phyloP scores from a whole-genome alignment of 1,140 invertebrate species.

The Drosophila athabasca region DNA sequence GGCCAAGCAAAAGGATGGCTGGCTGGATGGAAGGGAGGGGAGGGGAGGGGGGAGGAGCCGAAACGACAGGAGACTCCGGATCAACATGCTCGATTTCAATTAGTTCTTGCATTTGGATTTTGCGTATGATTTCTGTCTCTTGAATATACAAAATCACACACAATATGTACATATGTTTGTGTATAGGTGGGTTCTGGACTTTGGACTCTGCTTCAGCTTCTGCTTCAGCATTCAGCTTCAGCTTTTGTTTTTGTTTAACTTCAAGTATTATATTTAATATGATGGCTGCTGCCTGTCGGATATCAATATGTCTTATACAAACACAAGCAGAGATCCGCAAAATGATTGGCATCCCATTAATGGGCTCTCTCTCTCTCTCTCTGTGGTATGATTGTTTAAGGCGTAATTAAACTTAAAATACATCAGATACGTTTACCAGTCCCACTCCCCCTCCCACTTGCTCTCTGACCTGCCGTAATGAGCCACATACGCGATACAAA shows the following conservation, averaged over 20 bases:
- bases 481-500: conserved; percentile 58
- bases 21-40: neutral
- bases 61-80: conserved; percentile 10
- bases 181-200: conserved; percentile 7
- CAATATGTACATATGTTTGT: neutral
- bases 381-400: neutral
- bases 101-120: conserved; percentile 50
- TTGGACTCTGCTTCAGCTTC: conserved; percentile 38
- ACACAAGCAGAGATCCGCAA: conserved; percentile 32
- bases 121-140: conserved; percentile 31
- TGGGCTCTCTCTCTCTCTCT: neutral
- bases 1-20: neutral
- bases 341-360: conserved; percentile 37
- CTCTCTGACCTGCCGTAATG: conserved; percentile 59
- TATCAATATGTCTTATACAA: conserved; percentile 54
- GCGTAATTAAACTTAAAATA: neutral
- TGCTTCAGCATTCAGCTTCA: no score
- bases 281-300: conserved; percentile 60
- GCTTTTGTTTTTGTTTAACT: conserved; percentile 62
- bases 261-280: conserved; percentile 70
- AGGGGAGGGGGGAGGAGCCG: neutral
- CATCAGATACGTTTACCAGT: no score
- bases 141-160: neutral
- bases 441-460: conserved; percentile 7
- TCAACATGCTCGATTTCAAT: conserved; percentile 62